These are phyloP conservation scores for Sinopyrophorus schimmeli DNA, from an alignment of 2,888 invertebrate species.

Conservation along the genomic window DNA sequence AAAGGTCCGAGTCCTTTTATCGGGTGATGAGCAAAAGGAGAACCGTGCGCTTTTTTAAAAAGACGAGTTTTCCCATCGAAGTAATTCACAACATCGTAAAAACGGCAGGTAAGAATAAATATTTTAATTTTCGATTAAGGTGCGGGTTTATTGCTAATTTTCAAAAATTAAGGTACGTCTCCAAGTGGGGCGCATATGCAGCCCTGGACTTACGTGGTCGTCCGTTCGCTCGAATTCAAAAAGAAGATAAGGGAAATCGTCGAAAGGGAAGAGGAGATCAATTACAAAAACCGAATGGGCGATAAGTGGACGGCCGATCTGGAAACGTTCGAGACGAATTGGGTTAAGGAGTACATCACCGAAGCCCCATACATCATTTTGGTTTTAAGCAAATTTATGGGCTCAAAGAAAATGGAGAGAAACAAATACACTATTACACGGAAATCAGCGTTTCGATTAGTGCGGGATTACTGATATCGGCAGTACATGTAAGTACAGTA, in stretches of 20 bases:
- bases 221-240: conserved; percentile 68
- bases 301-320: conserved; percentile 83
- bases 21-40: conserved; percentile 72
- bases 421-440: conserved; percentile 85
- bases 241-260: conserved; percentile 74
- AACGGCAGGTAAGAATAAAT: conserved; percentile 68
- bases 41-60: conserved; percentile 77
- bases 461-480: conserved; percentile 80
- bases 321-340: conserved; percentile 74
- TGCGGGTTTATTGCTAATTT: too few species aligned
- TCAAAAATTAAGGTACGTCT: conserved; percentile 86
- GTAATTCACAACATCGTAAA: conserved; percentile 78
- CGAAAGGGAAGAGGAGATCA: conserved; percentile 84
- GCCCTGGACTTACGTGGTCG: conserved; percentile 88
- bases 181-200: conserved; percentile 95
- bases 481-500: conserved; percentile 78
- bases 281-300: conserved; percentile 84
- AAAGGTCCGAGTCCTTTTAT: conserved; percentile 71
- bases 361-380: conserved; percentile 84
- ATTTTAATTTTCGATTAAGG: too few species aligned
- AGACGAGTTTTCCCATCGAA: conserved; percentile 71
- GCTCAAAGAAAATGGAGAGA: conserved; percentile 63
- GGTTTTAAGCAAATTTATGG: conserved; percentile 85
- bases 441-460: conserved; percentile 86
- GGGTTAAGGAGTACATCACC: conserved; percentile 83